These are phyloP conservation scores for Ciconia maguari DNA, from an alignment of 2,113 vertebrate genomes.

Conservation along the genomic window DNA sequence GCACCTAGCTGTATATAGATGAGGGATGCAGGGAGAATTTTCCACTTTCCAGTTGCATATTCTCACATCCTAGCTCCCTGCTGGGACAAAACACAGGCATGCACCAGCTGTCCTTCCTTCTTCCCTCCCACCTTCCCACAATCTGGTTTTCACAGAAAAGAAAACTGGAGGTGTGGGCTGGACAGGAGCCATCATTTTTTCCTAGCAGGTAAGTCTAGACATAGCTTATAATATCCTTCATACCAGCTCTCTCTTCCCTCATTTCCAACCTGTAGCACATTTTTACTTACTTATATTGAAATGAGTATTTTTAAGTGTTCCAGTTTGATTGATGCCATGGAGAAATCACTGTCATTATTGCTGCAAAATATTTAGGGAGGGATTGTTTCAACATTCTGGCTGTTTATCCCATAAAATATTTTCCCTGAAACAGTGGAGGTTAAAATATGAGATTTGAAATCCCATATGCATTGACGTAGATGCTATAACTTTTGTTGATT, in stretches of 20 bases:
- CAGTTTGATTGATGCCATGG: constrained; percentile 6
- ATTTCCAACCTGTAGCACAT: constrained; percentile 9
- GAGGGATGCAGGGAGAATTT: neutral
- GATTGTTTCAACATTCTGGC: constrained; percentile 26
- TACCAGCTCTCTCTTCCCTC: neutral
- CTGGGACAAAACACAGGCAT: constrained; percentile 22
- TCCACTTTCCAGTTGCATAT: constrained; percentile 40
- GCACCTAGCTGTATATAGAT: neutral
- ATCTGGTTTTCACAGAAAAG: constrained; percentile 37
- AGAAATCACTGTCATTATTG: constrained; percentile 35
- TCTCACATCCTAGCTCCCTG: constrained; percentile 9
- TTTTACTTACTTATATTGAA: constrained; percentile 16
- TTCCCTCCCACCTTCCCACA: constrained; percentile 50
- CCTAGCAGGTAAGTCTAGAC: constrained; percentile 64
- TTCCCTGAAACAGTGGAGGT: neutral
- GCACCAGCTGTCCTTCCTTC: constrained; percentile 38
- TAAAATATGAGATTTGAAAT: constrained; percentile 37
- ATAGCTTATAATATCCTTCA: constrained; percentile 25
- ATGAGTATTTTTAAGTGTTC: neutral
- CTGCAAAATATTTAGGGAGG: constrained; percentile 27
- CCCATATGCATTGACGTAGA: neutral
- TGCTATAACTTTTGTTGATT: constrained; percentile 4
- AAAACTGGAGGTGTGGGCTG: constrained; percentile 44
- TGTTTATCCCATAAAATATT: constrained; percentile 47
- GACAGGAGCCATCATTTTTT: constrained; percentile 44